Evolutionary conservation across 2,888 invertebrate genomes (phyloP).

Genomic region (Synergus itoensis): DNA sequence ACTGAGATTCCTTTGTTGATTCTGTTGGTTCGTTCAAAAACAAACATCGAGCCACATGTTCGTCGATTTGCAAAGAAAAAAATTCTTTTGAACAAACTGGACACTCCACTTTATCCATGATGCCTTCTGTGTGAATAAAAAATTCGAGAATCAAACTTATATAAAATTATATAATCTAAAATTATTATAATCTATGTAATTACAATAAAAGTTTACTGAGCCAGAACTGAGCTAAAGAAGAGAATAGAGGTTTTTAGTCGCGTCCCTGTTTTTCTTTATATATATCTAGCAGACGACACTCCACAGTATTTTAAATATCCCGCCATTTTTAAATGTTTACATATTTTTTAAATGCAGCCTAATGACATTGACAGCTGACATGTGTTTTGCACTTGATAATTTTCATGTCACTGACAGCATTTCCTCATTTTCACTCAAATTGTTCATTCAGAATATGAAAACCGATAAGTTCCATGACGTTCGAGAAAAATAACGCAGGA

Average conservation of each 20-base stretch:
- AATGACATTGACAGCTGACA: no score
- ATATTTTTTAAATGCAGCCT: no score
- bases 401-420: neutral
- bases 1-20: constrained; percentile 43
- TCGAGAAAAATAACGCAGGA: neutral
- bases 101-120: constrained; percentile 75
- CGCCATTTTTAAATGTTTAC: neutral
- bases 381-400: neutral
- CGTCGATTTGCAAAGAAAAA: constrained; percentile 80
- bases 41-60: constrained; percentile 85
- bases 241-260: no score
- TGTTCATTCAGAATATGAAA: neutral
- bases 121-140: neutral
- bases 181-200: no score
- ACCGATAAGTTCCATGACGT: neutral
- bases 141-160: neutral
- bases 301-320: neutral
- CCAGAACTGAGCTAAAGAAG: no score
- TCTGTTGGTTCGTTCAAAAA: constrained; percentile 80
- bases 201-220: no score
- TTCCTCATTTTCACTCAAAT: neutral
- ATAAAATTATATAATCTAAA: no score
- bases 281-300: no score
- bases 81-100: constrained; percentile 84
- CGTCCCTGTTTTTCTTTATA: no score